Percentiles rank a stretch among this genome's conserved stretches.
phyloP scores from a whole-genome alignment of 2,888 invertebrate species.

The Colostygia pectinataria region DNA sequence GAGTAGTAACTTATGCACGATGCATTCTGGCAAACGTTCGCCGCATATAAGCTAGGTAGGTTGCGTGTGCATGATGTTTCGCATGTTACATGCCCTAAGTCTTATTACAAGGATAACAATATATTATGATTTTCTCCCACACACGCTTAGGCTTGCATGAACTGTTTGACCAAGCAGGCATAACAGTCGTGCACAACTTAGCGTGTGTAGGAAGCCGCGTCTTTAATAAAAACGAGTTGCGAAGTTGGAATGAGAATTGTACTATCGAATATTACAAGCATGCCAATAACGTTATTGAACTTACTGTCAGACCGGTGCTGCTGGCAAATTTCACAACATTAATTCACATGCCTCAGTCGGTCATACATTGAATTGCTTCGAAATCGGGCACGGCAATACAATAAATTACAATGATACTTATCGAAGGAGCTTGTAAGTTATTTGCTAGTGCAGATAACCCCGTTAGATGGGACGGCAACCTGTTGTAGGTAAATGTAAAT shows the following conservation, averaged over 20 bases:
- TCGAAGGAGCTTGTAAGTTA: slow-evolving; percentile 46
- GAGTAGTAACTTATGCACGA: slow-evolving; percentile 13
- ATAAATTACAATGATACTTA: slow-evolving; percentile 47
- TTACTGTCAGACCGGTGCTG: slow-evolving; percentile 24
- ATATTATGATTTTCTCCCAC: too few relatives aligned
- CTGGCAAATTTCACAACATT: slow-evolving; percentile 31
- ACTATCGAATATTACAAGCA: slow-evolving; percentile 21
- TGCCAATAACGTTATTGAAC: slow-evolving; percentile 31
- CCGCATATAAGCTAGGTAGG: too few relatives aligned
- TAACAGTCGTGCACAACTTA: too few relatives aligned
- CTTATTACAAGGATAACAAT: too few relatives aligned
- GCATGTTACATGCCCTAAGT: too few relatives aligned
- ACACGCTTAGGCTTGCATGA: too few relatives aligned
- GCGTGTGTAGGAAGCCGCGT: too few relatives aligned
- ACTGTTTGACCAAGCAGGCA: too few relatives aligned
- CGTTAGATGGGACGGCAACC: slow-evolving; percentile 67
- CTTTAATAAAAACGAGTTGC: too few relatives aligned
- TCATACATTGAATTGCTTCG: slow-evolving; percentile 34
- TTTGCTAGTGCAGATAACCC: slow-evolving; percentile 57
- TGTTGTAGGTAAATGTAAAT: slow-evolving; percentile 64
- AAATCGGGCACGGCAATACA: slow-evolving; percentile 43
- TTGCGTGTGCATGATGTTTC: too few relatives aligned
- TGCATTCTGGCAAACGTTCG: slow-evolving; percentile 8
- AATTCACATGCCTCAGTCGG: slow-evolving; percentile 31
- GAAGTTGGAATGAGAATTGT: slow-evolving; percentile 17